Evolutionary conservation across 2,797 vertebrate species (phyloP).

Genomic region (Crocodylus rhombifer): DNA sequence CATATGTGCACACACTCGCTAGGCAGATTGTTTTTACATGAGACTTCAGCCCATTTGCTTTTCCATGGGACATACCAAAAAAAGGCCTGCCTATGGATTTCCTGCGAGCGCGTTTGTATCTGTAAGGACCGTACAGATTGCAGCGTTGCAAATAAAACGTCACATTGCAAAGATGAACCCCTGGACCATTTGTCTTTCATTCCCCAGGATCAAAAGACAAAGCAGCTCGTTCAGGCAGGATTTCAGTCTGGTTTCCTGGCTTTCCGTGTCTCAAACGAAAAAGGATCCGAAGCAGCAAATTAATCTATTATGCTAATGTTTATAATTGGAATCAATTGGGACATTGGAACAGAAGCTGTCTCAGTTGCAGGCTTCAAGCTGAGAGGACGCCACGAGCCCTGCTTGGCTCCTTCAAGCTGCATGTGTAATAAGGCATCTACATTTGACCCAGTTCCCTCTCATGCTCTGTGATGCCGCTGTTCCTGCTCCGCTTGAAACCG

Average conservation of each 20-base stretch:
- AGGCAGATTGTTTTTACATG: background rate
- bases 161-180: background rate
- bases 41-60: background rate
- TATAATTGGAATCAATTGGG: conserved; percentile 2
- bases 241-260: background rate
- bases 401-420: background rate
- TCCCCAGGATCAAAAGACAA: background rate
- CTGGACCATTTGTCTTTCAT: conserved; percentile 14
- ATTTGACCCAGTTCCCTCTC: background rate
- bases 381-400: background rate
- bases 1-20: conserved; percentile 65
- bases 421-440: background rate
- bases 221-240: background rate
- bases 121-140: conserved; percentile 53
- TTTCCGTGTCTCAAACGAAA: conserved; percentile 16
- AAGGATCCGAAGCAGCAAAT: background rate
- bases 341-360: conserved; percentile 28
- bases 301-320: conserved; percentile 1
- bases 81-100: background rate
- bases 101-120: conserved; percentile 59
- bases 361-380: conserved; percentile 46
- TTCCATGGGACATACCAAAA: conserved; percentile 13
- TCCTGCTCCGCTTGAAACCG: background rate
- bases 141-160: conserved; percentile 4
- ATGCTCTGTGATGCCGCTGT: rapidly evolving